These are phyloP conservation scores for Tetraneura akinire DNA, from an alignment of 1,140 invertebrate genomes.

Conservation along the genomic window DNA sequence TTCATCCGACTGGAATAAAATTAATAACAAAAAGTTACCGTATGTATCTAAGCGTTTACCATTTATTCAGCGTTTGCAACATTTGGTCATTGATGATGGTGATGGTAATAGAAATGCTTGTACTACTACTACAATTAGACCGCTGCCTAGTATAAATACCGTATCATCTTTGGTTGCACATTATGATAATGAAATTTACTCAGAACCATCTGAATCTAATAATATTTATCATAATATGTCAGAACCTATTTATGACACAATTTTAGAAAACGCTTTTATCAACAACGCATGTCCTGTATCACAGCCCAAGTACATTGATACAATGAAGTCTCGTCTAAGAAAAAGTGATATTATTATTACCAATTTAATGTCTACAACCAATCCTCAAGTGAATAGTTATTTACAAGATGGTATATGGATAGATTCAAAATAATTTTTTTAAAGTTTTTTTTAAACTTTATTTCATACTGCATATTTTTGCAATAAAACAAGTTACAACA, in stretches of 20 bases:
- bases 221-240: neutral
- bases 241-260: constrained; percentile 14
- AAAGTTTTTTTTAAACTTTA: neutral
- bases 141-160: constrained; percentile 31
- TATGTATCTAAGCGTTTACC: constrained; percentile 39
- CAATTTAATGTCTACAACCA: constrained; percentile 72
- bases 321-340: constrained; percentile 37
- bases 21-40: constrained; percentile 51
- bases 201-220: neutral
- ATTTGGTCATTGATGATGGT: constrained; percentile 37
- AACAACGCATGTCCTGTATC: constrained; percentile 21
- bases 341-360: constrained; percentile 68
- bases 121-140: constrained; percentile 30
- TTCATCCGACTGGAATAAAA: constrained; percentile 52
- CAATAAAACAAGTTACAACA: no score
- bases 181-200: neutral
- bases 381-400: constrained; percentile 58
- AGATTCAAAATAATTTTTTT: constrained; percentile 30
- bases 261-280: constrained; percentile 22
- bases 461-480: no score
- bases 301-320: neutral
- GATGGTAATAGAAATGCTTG: constrained; percentile 27
- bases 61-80: constrained; percentile 25
- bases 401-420: constrained; percentile 52
- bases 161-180: constrained; percentile 20